Evolutionary conservation across 1,140 invertebrate genomes (phyloP), one percentile per base, ranked within the genome.

Genomic region (Pomacea maculata): DNA sequence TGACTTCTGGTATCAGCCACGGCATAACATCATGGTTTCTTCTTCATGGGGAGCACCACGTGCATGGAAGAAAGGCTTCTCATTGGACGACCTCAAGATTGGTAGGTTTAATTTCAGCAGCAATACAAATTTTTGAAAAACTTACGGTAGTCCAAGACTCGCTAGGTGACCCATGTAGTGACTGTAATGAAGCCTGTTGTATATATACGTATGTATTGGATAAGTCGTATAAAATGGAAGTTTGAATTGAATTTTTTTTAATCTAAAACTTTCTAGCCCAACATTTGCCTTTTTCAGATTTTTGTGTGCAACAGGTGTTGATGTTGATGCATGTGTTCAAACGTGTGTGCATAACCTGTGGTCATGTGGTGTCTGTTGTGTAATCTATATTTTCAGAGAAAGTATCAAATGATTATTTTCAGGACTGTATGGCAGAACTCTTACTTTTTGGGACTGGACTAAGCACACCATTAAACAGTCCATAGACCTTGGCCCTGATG

Each of bases 1-100:
- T 84, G 94, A 95, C 86, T 95, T 97, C 91, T 99, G 98, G 98
- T 99, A 99, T 89, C 98, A 99, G 89, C 98, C 98, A 0, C 94
- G 96, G 84, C 95, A 95, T 85, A 96, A 99, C 90, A 93, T 97
- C 0, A 95, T 99, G 94, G 93, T 99, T 45, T 94, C 96, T 1
- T 94, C 94, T 1, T 97, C 99, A 93, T 99, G 98, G 97, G 97
- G 96, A 1, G 93, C 94, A 1, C 98, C 98, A 5, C 95, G 94
- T 79, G 92, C 94, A 63, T 98, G 97, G 87, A 95, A 95, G 87
- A 93, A 92, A 89, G 96, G 97, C 19, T 97, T 96, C 89, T 92
- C 94, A 76, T 87, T 92, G 0, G 92, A 92, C 29, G 94, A 97
- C 86, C 89, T 94, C 7, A 78, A 83, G 78, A 85, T 89, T 73